Evolutionary conservation across 2,797 vertebrate genomes (phyloP), one percentile per base, ranked within the genome.

Genomic region (Falco rusticolus): DNA sequence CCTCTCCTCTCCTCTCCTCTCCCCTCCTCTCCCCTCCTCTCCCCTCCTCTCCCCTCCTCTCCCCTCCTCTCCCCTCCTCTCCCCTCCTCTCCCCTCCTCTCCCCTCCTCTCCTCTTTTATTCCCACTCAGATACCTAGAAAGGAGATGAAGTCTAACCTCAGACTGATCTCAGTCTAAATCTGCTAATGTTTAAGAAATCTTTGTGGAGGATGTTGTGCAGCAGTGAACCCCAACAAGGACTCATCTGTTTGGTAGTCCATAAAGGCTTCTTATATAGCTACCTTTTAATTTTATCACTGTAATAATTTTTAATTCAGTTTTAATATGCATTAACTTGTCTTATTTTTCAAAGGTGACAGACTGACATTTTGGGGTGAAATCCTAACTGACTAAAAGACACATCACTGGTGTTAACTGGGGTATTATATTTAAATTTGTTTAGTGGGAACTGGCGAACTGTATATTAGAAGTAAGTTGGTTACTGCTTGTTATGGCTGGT

Each of bases 151-250:
- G 7, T 64, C 39, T 80, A 60, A 63, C 48, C 31, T 79, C 21
- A 20, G 11, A 43, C 25, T 53, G n/a, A 63, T 51, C 31, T 82
- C 21, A 20, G 11, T 47, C 25, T 53, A 39, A 83, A 85, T 70
- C 16, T 75, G 45, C 7, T 37, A 89, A 31, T 14, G 4, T 64
- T 75, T 86, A 41, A 64, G 29, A 83, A 77, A 91, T 68, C 33
- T 5, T 54, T 75, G 37, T 45, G 33, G 31, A 70, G 0, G 0
- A 33, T 2, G 1, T 29, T 48, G 28, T 37, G 17, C 31, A 72
- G 59, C 53, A 85, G 13, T 39, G 45, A 94, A 80, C 6, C 17
- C 13, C 18, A 75, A 6, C 1, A 4, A 72, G 10, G 9, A 8
- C 5, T 88, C 31, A 43, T 22, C 7, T 78, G 3, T 78, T 84